Evolutionary conservation across 1,140 invertebrate genomes (phyloP).

Genomic region (Anthonomus grandis): DNA sequence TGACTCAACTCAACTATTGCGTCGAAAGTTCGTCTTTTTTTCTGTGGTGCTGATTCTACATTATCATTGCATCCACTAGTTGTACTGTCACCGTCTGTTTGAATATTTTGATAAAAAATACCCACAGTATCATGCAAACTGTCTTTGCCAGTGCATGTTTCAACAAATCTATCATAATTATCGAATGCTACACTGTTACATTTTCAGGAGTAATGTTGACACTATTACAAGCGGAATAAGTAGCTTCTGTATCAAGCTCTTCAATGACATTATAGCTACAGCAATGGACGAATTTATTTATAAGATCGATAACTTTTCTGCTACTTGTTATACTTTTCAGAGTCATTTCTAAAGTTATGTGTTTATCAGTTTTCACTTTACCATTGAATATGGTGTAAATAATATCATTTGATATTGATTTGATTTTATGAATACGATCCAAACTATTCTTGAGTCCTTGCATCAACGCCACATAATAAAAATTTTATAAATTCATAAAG

Average conservation of each 20-base stretch:
- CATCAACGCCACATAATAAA: not conserved
- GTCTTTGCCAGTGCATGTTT: slow-evolving; percentile 48
- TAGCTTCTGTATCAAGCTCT: slow-evolving; percentile 43
- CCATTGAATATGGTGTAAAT: slow-evolving; percentile 25
- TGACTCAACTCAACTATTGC: slow-evolving; percentile 9
- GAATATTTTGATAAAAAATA: slow-evolving; percentile 43
- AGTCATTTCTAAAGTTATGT: slow-evolving; percentile 30
- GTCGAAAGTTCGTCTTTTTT: slow-evolving; percentile 23
- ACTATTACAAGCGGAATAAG: slow-evolving; percentile 24
- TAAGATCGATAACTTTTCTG: slow-evolving; percentile 34
- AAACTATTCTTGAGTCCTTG: not conserved
- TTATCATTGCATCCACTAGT: not conserved
- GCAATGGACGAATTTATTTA: slow-evolving; percentile 43
- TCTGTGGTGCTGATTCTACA: slow-evolving; percentile 3
- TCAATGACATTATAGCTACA: slow-evolving; percentile 38
- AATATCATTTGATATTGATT: not conserved
- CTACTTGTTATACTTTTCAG: slow-evolving; percentile 45
- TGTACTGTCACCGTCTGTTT: not conserved
- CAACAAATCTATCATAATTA: slow-evolving; percentile 50
- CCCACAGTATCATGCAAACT: slow-evolving; percentile 53
- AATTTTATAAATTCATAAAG: not conserved
- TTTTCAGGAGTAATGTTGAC: slow-evolving; percentile 33
- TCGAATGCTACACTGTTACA: slow-evolving; percentile 45
- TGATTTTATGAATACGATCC: not conserved
- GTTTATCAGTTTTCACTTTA: slow-evolving; percentile 37